These are phyloP conservation scores for Zoanthus sociatus DNA, from an alignment of 92 coral and sea anemone genomes.

Conservation along the genomic window DNA sequence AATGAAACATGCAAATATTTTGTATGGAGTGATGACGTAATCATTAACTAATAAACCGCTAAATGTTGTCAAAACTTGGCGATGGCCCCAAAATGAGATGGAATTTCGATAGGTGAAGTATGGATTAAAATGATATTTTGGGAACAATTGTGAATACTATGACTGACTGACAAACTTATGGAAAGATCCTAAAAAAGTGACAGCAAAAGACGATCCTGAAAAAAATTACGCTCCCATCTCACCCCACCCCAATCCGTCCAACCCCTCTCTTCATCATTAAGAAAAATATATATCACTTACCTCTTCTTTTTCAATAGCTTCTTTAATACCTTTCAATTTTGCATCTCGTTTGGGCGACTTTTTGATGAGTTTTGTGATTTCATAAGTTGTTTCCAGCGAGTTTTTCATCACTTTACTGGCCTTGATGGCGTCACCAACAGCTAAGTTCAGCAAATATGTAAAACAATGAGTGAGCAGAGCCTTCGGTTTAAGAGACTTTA, in stretches of 20 bases:
- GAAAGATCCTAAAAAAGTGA: constrained; percentile 6
- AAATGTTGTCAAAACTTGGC: constrained; percentile 7
- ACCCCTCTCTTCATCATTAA: constrained; percentile 4
- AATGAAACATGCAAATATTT: not conserved
- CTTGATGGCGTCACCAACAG: constrained; percentile 7
- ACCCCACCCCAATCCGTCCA: constrained; percentile 2
- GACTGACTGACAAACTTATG: constrained; percentile 8
- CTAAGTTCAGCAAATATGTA: not conserved
- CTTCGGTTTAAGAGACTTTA: constrained; percentile 2
- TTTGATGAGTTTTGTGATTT: constrained; percentile 6
- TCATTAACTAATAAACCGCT: not conserved
- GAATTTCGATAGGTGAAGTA: constrained; percentile 7
- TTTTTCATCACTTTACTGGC: constrained; percentile 7
- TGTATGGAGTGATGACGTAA: constrained; percentile 1
- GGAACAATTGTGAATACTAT: constrained; percentile 1
- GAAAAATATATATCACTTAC: constrained; percentile 1
- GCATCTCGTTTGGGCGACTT: constrained; percentile 10
- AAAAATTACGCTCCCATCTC: constrained; percentile 4
- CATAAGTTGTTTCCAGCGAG: constrained; percentile 8
- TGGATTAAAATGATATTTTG: constrained; percentile 5
- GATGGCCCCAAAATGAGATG: constrained; percentile 6
- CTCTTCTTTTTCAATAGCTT: constrained; percentile 3
- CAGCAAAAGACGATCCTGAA: constrained; percentile 9
- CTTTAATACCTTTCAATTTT: constrained; percentile 1
- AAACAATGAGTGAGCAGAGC: constrained; percentile 1